Percentiles rank a stretch among this genome's conserved stretches.
phyloP scores from a whole-genome alignment of 2,113 vertebrate genomes.

The Aythya baeri region DNA sequence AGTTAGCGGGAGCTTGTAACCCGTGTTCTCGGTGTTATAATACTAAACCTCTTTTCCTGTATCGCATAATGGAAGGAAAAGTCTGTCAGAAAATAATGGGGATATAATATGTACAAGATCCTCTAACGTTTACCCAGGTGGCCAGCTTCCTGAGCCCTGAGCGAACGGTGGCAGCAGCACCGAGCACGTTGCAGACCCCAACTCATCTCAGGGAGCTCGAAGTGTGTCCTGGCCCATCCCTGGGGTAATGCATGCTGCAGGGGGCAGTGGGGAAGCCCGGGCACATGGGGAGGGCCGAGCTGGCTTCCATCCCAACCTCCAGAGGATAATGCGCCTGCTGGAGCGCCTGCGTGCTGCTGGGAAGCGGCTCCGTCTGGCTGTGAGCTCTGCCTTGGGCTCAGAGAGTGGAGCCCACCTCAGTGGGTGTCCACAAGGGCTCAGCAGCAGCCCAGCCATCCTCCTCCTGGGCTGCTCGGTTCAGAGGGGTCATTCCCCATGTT shows the following conservation, averaged over 20 bases:
- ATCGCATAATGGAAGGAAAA: slow-evolving; percentile 77
- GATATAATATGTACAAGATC: slow-evolving; percentile 63
- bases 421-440: fast-evolving
- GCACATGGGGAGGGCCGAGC: neutral
- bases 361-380: neutral
- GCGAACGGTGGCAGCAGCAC: neutral
- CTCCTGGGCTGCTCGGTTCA: neutral
- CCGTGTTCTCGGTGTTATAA: slow-evolving; percentile 55
- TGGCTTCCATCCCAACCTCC: neutral
- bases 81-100: slow-evolving; percentile 70
- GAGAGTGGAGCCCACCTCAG: fast-evolving
- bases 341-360: neutral
- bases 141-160: slow-evolving; percentile 66
- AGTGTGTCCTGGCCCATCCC: fast-evolving
- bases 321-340: neutral
- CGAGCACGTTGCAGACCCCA: neutral
- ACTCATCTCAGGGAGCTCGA: fast-evolving
- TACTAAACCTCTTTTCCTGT: slow-evolving; percentile 79
- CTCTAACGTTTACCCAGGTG: slow-evolving; percentile 75
- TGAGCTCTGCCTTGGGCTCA: fast-evolving
- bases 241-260: neutral
- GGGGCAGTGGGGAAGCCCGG: neutral
- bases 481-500: fast-evolving
- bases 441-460: neutral
- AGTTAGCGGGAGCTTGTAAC: slow-evolving; percentile 60